phyloP scores from a whole-genome alignment of 2,888 invertebrate species.

The Acrobasis consociella region DNA sequence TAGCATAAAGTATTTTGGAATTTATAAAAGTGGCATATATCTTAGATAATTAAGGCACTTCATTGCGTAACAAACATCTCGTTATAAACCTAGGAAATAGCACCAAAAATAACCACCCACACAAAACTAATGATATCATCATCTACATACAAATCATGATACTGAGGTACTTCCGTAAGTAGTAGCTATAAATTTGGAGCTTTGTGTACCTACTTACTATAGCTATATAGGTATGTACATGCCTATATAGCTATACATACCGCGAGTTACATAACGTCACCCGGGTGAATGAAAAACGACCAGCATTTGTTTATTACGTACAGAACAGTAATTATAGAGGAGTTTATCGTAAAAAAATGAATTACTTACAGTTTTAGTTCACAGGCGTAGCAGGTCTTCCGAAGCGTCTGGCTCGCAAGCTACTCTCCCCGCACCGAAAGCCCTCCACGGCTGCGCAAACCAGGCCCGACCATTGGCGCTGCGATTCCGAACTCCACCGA shows the following conservation, averaged over 20 bases:
- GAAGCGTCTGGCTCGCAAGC: constrained; percentile 18
- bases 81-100: no score
- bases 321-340: no score
- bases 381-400: constrained; percentile 60
- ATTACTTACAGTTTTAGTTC: constrained; percentile 74
- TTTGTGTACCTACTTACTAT: constrained; percentile 20
- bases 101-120: no score
- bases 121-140: no score
- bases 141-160: background rate
- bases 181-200: background rate
- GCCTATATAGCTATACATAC: background rate
- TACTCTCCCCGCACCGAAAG: constrained; percentile 65
- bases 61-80: no score
- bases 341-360: constrained; percentile 24
- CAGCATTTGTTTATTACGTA: no score
- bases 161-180: background rate
- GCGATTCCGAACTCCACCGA: constrained; percentile 60
- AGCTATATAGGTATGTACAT: constrained; percentile 25
- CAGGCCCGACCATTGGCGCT: constrained; percentile 65
- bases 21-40: no score
- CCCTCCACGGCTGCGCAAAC: constrained; percentile 75
- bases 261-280: constrained; percentile 25
- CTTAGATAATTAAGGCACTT: no score
- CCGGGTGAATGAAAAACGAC: background rate
- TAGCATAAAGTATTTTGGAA: no score